Conservation (phyloP, 2,113 vertebrate species). For the Tetrao urogallus region DNA sequence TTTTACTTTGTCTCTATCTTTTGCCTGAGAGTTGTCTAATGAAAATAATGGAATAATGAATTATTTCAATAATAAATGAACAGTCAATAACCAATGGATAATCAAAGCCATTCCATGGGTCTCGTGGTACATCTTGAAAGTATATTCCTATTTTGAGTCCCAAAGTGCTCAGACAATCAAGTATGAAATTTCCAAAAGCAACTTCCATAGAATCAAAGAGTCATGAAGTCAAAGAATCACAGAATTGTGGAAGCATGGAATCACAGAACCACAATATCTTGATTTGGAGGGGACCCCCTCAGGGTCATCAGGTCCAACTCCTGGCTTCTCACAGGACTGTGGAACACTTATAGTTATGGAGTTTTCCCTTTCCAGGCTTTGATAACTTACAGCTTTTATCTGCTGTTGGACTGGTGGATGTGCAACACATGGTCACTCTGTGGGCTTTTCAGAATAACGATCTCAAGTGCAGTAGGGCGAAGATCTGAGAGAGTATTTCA, state of each 20-base stretch:
- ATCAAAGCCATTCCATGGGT: neutral
- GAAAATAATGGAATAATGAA: neutral
- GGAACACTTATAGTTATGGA: neutral
- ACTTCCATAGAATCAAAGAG: neutral
- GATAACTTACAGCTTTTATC: neutral
- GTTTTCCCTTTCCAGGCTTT: neutral
- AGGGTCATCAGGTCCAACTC: neutral
- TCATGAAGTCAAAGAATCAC: neutral
- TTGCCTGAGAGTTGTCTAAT: neutral
- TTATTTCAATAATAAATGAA: neutral
- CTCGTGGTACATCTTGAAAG: neutral
- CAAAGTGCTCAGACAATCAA: neutral
- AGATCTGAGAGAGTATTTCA: neutral
- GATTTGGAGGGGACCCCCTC: neutral
- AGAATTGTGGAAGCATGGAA: neutral
- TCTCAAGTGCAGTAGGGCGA: neutral
- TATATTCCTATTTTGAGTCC: neutral
- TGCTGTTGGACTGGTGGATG: neutral
- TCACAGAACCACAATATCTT: neutral
- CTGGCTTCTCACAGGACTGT: neutral
- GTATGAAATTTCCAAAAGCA: neutral
- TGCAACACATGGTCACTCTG: no score
- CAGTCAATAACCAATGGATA: neutral
- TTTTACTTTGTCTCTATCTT: neutral
- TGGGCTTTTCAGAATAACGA: neutral